Evolutionary conservation across 2,888 invertebrate species (phyloP), one percentile per base, ranked within the genome.

Genomic region (Eulithis prunata): DNA sequence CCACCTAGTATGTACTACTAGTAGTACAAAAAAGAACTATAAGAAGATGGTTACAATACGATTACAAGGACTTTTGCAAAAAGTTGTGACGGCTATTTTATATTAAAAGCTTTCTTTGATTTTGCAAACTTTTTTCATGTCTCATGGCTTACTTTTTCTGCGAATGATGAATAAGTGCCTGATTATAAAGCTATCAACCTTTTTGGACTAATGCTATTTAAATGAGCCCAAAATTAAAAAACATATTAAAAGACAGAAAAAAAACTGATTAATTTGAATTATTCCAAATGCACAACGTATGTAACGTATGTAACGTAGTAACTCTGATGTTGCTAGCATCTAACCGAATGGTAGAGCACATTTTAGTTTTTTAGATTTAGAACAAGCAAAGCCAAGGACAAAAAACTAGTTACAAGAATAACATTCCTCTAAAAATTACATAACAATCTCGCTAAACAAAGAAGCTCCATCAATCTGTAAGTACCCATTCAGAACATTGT

Each of bases 1-100:
- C 80, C 80, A 79, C 80, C 79, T 74, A 74, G 78, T 67, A 67
- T 62, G 69, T 59, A 66, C 55, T 55, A 36, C 58, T 36, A 57
- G 13, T 11, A 38, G 51, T 28, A 58, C 64, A 59, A 68, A 62
- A 64, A 64, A 51, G 28, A 14, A 28, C 21, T 43, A 10, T 66
- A 41, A 57, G 45, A 68, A 64, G 57, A 68, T 55, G 68, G 46
- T 28, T 57, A 47, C 21, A 49, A 53, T 62, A 41, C 43, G 21
- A 53, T 53, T 60, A 36, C 46, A 21, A 13, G 38, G 43, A 32
- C 52, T 59, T 52, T 11, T 49, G 28, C 53, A 58, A 53, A 57
- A 56, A 59, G 59, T 41, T 41, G 10, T 8, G 41, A 41, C 8
- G 10, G 10, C 2, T 8, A 41, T 10, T n/a, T 10, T 41, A 10